phyloP scores from a whole-genome alignment of 2,797 vertebrate species.

The Pseudochirops cupreus region DNA sequence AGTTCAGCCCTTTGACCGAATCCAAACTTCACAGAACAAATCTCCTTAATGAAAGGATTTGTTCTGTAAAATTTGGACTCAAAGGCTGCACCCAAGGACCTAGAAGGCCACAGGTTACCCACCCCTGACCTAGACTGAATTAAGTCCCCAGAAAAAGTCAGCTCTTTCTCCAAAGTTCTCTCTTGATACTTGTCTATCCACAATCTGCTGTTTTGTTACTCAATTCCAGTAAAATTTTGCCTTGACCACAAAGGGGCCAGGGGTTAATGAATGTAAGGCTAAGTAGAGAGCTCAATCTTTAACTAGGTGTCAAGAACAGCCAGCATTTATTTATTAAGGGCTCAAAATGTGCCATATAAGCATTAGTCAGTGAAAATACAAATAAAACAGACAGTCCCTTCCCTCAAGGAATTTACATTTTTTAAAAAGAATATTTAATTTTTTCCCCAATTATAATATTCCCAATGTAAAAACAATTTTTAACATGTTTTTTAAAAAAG shows the following conservation, averaged over 20 bases:
- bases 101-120: too few relatives aligned
- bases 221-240: too few relatives aligned
- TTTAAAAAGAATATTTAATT: neutral
- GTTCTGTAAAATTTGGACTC: too few relatives aligned
- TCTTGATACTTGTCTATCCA: neutral
- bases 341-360: neutral
- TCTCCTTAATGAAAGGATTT: too few relatives aligned
- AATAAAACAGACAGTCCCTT: neutral
- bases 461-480: neutral
- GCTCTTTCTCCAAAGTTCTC: neutral
- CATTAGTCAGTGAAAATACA: neutral
- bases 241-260: too few relatives aligned
- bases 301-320: neutral
- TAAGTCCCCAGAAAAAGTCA: neutral
- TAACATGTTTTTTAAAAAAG: neutral
- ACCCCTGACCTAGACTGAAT: neutral
- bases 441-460: neutral
- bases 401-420: neutral
- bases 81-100: too few relatives aligned
- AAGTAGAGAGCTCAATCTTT: too few relatives aligned
- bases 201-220: neutral
- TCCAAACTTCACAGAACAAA: too few relatives aligned
- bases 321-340: neutral
- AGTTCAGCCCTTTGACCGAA: too few relatives aligned
- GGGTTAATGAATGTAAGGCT: too few relatives aligned